Evolutionary conservation across 2,888 invertebrate species (phyloP), one percentile per base, ranked within the genome.

Genomic region (Crematogaster levior): DNA sequence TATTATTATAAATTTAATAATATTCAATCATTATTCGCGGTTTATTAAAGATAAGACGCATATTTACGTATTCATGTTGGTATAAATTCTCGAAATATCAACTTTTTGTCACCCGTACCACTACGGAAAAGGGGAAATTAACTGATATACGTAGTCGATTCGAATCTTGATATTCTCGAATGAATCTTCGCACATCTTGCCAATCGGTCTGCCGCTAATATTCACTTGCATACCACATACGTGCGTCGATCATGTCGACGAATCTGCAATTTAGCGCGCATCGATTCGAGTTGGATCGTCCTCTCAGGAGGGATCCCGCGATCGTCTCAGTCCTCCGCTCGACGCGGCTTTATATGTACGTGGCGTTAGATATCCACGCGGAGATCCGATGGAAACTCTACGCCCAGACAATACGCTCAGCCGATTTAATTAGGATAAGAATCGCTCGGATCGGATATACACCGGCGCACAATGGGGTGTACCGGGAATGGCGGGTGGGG

Each of bases 351-450:
- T 86, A 84, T 81, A 66, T 68, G 79, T 56, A 66, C 73, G 79
- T 56, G 83, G 73, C 73, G 51, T 84, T 83, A 85, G 88, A 85
- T 87, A 87, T 82, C 82, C 82, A 27, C 80, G n/a, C n/a, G 72
- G 70, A 80, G 88, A 87, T 88, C 84, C 89, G 90, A 90, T 90
- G 83, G 89, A 90, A 90, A 90, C 85, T 88, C 87, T 85, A 85
- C 85, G 81, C 88, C 86, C 88, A 90, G 90, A 90, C 89, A 90
- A 90, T 89, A 88, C 87, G 84, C 86, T 85, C 80, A 85, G 82
- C 89, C 90, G 93, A 90, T 93, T 93, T 93, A 93, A 93, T 93
- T 93, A 92, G 93, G 93, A 93, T 93, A 93, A 93, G 93, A 93
- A 93, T 92, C 90, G 92, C 88, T 82, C 84, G 87, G 89, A 90